Evolutionary conservation across 2,113 vertebrate genomes (phyloP), one percentile per base, ranked within the genome.

Genomic region (Hirundichthys speculiger): DNA sequence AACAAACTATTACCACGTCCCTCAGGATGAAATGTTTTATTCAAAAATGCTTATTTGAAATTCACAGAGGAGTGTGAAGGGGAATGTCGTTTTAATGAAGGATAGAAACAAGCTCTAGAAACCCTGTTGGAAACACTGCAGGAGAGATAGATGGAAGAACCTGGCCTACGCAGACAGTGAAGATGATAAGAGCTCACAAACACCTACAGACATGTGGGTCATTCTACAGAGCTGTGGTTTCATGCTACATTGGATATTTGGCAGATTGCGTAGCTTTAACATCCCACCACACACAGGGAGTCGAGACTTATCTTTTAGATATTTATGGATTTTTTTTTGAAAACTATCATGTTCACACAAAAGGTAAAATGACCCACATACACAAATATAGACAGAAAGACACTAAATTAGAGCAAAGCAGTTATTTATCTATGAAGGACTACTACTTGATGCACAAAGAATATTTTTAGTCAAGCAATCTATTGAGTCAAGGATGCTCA

Each of bases 1-100:
- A 49, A 66, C 58, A 62, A 90, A 88, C 86, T 77, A 69, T 72
- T 73, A 42, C 67, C 64, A 71, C 25, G 41, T 69, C 72, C 74
- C 82, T 67, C 47, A 53, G 67, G 73, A 75, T 34, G 45, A 77
- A 60, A 85, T 81, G 72, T 77, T 90, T 89, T 81, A 90, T 88
- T 90, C 81, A 34, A 91, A 74, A 83, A 68, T 45, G 47, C 34
- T 47, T 67, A 52, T 86, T 84, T 82, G 53, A 80, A 82, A 88
- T 83, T 83, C 77, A 77, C 47, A 1, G 69, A 59, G 66, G 11
- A 34, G 30, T 9, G 11, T 34, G 30, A 34, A 6, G 30, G 30
- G 30, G 30, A 34, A 34, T 6, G 47, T 27, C 11, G 18, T 48
- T 58, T 73, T 84, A 85, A 90, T 84, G 58, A 85, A 48, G 49